Evolutionary conservation across 2,888 invertebrate genomes (phyloP).

Genomic region (Eilema caniola): DNA sequence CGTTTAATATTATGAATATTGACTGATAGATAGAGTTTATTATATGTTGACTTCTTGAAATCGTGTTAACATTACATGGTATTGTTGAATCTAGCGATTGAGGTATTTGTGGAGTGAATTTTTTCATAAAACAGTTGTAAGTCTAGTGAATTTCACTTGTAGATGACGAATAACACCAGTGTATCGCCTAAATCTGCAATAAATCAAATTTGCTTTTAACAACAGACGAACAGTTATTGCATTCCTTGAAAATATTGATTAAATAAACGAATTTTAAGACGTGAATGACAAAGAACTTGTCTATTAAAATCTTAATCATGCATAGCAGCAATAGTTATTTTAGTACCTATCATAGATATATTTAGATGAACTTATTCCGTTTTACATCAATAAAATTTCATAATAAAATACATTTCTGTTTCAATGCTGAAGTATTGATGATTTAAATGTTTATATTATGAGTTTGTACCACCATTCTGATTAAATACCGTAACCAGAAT

Average conservation of each 20-base stretch:
- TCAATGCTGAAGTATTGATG: conserved; percentile 59
- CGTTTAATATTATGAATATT: conserved; percentile 42
- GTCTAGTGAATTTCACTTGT: too few relatives aligned
- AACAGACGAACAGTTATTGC: not conserved
- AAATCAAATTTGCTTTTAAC: not conserved
- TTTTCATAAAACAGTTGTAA: not conserved
- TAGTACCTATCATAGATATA: not conserved
- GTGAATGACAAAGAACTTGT: conserved; percentile 8
- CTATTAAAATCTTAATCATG: conserved; percentile 8
- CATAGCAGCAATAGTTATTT: conserved; percentile 45
- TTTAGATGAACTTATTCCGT: conserved; percentile 28
- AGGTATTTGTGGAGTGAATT: not conserved
- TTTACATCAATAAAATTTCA: conserved; percentile 33
- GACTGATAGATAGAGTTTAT: conserved; percentile 53
- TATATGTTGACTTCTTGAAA: conserved; percentile 45
- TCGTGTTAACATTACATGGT: conserved; percentile 30
- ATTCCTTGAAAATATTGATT: conserved; percentile 2
- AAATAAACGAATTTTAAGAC: conserved; percentile 12
- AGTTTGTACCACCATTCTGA: conserved; percentile 23
- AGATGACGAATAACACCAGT: too few relatives aligned
- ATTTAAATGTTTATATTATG: conserved; percentile 51
- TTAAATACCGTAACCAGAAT: not conserved
- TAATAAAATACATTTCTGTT: conserved; percentile 41
- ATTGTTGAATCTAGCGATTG: not conserved
- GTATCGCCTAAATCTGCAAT: not conserved